These are phyloP conservation scores for Sprattus sprattus DNA, from an alignment of 2,113 vertebrate genomes.

Conservation along the genomic window DNA sequence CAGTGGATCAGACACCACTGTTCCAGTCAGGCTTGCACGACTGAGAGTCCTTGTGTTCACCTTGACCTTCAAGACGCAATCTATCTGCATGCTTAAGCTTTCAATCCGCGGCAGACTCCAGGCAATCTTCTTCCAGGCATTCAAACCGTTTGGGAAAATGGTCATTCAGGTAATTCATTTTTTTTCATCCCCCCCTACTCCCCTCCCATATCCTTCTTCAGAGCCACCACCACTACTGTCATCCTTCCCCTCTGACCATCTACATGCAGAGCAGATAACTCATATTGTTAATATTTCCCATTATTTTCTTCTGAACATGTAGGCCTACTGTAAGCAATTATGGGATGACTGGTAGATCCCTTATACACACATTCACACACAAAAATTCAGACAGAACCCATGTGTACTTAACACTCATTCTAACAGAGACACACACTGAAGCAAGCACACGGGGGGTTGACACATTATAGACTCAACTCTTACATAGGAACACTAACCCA, in stretches of 20 bases:
- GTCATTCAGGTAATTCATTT: conserved; percentile 7
- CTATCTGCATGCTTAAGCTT: neutral
- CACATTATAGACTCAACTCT: too few species aligned
- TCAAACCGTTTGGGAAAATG: conserved; percentile 3
- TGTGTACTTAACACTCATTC: too few species aligned
- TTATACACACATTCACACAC: too few species aligned
- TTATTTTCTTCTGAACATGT: too few species aligned
- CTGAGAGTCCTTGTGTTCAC: neutral
- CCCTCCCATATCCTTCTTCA: neutral
- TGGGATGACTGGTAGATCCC: too few species aligned
- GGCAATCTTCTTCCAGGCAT: neutral
- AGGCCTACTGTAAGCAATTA: too few species aligned
- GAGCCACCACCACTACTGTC: neutral
- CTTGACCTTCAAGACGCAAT: conserved; percentile 9
- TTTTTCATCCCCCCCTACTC: neutral
- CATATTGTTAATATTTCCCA: too few species aligned
- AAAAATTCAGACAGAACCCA: too few species aligned
- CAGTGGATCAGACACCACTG: neutral
- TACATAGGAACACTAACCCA: too few species aligned
- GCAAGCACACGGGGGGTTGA: too few species aligned
- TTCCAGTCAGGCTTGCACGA: neutral
- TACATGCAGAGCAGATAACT: too few species aligned
- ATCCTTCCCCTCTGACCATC: neutral
- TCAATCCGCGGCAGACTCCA: neutral
- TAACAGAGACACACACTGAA: too few species aligned